Evolutionary conservation across 2,113 vertebrate genomes (phyloP).

Genomic region (Prochilodus magdalenae): DNA sequence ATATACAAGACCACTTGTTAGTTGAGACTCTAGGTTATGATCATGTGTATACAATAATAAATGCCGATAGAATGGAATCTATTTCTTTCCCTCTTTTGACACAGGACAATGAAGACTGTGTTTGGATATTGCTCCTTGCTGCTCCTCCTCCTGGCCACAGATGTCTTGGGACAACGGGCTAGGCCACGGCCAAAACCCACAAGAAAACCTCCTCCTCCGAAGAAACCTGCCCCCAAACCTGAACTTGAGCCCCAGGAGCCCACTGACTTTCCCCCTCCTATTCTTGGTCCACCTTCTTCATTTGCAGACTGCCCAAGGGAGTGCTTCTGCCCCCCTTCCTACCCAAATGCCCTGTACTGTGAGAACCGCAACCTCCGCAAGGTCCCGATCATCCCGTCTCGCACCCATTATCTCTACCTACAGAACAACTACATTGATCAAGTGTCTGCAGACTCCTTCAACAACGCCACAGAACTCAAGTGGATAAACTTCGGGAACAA

Average conservation of each 20-base stretch:
- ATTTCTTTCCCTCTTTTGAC: conserved; percentile 4
- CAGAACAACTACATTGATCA: conserved; percentile 96
- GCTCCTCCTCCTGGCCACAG: conserved; percentile 41
- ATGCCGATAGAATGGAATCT: conserved; percentile 2
- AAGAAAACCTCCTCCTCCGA: conserved; percentile 66
- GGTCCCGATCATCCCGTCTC: conserved; percentile 86
- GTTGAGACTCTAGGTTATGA: no score
- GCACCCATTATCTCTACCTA: conserved; percentile 92
- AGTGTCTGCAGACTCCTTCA: conserved; percentile 87
- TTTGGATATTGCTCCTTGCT: conserved; percentile 46
- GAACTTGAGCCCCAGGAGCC: conserved; percentile 83
- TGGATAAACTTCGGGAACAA: conserved; percentile 98
- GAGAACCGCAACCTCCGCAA: conserved; percentile 94
- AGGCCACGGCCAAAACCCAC: conserved; percentile 55
- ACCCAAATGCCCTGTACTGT: conserved; percentile 91
- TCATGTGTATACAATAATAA: no score
- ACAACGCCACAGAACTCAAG: conserved; percentile 84
- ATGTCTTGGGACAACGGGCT: conserved; percentile 33
- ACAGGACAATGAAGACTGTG: conserved; percentile 58
- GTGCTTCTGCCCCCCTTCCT: conserved; percentile 86
- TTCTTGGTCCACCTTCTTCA: conserved; percentile 84
- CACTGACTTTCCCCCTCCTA: conserved; percentile 90
- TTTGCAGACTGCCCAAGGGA: conserved; percentile 91
- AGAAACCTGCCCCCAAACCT: conserved; percentile 59
- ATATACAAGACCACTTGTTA: no score